phyloP scores from a whole-genome alignment of 1,140 invertebrate genomes.

The Temnothorax longispinosus region DNA sequence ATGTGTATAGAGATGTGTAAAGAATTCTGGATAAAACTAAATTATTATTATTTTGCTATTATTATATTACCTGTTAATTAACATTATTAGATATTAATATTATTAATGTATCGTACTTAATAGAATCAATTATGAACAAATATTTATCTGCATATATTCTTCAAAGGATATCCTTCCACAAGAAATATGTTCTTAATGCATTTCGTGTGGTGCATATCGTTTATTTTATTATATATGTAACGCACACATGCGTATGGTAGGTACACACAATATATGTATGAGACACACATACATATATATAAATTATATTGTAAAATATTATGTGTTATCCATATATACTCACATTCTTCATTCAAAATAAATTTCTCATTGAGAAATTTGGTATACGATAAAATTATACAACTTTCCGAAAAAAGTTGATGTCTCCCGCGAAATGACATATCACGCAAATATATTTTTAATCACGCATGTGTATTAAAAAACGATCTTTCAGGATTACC shows the following conservation, averaged over 20 bases:
- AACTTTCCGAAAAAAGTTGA: neutral
- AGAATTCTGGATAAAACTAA: slow-evolving; percentile 35
- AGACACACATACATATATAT: slow-evolving; percentile 15
- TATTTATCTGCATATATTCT: slow-evolving; percentile 48
- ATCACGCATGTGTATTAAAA: neutral
- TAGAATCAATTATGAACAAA: slow-evolving; percentile 68
- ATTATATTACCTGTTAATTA: slow-evolving; percentile 37
- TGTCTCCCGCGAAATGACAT: neutral
- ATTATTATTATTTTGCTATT: slow-evolving; percentile 57
- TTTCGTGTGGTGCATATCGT: slow-evolving; percentile 4
- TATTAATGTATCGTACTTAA: slow-evolving; percentile 76
- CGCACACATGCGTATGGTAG: neutral
- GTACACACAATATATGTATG: slow-evolving; percentile 6
- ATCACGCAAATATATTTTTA: slow-evolving; percentile 27
- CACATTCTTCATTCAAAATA: neutral
- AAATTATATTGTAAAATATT: slow-evolving; percentile 25
- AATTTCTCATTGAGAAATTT: neutral
- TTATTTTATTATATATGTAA: slow-evolving; percentile 21
- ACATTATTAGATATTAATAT: slow-evolving; percentile 64
- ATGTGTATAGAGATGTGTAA: slow-evolving; percentile 43
- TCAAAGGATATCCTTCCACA: slow-evolving; percentile 29
- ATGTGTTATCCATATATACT: neutral
- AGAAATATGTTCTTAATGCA: neutral
- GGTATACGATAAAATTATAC: neutral
- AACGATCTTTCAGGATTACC: neutral